Conservation (phyloP, 2,797 vertebrate species). For the Scarus forsteni region DNA sequence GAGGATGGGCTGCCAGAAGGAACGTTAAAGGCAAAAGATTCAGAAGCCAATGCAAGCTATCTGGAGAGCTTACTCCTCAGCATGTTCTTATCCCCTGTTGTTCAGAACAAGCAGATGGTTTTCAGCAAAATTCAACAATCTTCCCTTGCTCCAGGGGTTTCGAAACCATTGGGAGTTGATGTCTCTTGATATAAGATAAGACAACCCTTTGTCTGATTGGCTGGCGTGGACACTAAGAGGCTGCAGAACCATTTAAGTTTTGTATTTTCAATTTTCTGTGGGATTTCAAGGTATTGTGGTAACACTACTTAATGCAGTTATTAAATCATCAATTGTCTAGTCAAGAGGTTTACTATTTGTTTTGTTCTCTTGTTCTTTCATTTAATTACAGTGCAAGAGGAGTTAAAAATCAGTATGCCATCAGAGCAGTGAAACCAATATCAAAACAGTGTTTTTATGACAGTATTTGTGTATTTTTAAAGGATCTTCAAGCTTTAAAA, state of each 20-base stretch:
- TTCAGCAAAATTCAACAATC: constrained; percentile 72
- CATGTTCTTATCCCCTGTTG: constrained; percentile 73
- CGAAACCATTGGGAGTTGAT: constrained; percentile 62
- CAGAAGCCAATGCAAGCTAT: constrained; percentile 71
- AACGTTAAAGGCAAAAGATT: constrained; percentile 78
- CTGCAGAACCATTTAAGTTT: constrained; percentile 28
- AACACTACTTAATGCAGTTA: not conserved
- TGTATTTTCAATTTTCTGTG: constrained; percentile 20
- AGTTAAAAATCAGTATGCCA: too few relatives aligned
- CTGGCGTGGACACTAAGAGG: constrained; percentile 31
- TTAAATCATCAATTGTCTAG: constrained; percentile 6
- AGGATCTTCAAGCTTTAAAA: too few relatives aligned
- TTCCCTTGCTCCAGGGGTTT: constrained; percentile 77
- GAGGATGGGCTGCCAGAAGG: constrained; percentile 73
- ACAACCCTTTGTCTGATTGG: constrained; percentile 48
- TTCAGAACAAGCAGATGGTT: constrained; percentile 77
- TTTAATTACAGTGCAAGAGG: too few relatives aligned
- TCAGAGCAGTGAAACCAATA: too few relatives aligned
- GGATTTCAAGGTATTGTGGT: constrained; percentile 1
- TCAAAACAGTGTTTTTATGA: too few relatives aligned
- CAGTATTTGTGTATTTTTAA: too few relatives aligned
- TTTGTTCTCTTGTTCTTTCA: too few relatives aligned
- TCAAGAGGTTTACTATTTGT: not conserved
- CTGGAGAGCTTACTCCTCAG: constrained; percentile 74
- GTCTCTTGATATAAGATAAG: constrained; percentile 67